These are phyloP conservation scores for silkworm (Bombyx mori) DNA, from an alignment of 1,140 invertebrate genomes.

Conservation along the genomic window ASM3026992v2 NC_085123.1:5032001-5032500, in stretches of 20 bases:
- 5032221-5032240: slow-evolving; percentile 79
- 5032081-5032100: slow-evolving; percentile 96
- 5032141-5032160: slow-evolving; percentile 86
- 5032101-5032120: slow-evolving; percentile 98
- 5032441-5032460: too few species aligned
- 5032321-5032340: neutral
- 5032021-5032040: too few species aligned
- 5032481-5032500: too few species aligned
- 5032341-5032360: too few species aligned
- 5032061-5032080: slow-evolving; percentile 93
- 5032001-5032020: too few species aligned
- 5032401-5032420: too few species aligned
- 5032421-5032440: too few species aligned
- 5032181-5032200: slow-evolving; percentile 85
- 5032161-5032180: slow-evolving; percentile 88
- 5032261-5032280: neutral
- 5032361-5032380: too few species aligned
- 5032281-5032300: too few species aligned
- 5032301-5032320: too few species aligned
- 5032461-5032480: too few species aligned
- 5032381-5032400: too few species aligned
- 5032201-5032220: slow-evolving; percentile 83
- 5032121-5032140: slow-evolving; percentile 98
- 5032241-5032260: slow-evolving; percentile 66
- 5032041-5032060: slow-evolving; percentile 85